Base-by-base conservation (phyloP, 2,113 vertebrate species). In the Colossoma macropomum region DNA sequence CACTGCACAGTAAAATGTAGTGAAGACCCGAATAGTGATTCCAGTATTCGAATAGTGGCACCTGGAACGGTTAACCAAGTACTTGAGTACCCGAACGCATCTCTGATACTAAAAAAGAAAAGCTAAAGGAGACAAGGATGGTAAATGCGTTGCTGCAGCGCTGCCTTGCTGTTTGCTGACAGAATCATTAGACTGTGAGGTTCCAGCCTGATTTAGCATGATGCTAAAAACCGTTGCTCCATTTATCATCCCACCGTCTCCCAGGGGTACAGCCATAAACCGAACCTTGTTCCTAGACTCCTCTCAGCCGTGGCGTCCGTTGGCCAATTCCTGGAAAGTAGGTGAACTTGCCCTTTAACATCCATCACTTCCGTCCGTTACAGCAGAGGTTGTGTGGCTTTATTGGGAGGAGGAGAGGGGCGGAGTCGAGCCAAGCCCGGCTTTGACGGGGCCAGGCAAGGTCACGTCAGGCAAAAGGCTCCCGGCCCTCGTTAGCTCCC, bases 401-500 rank as follows among this genome's bases (percentile, higher is more conserved):
- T 62, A 27, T 27, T 30, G 15, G 9, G 30, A 27, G 38, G n/a
- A 15, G 9, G 30, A 38, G 23, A 38, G n/a, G 41, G 4, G 48
- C 13, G 15, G 23, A 48, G 52, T 30, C 3, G 75, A 28, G 45
- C 59, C 9, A 16, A 62, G 41, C 32, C 54, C 9, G 66, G 71
- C 27, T 25, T 28, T 86, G 84, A 83, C 77, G 56, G 86, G 79
- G 75, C 62, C 50, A 73, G 60, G 68, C 77, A n/a, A 34, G 80
- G 77, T 70, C 84, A 74, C 79, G 74, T 87, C 84, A 85, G 77
- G 52, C 65, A 32, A 62, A 73, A 80, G 34, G 60, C 70, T 79
- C 38, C 41, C 48, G 72, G 38, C 59, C 34, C 78, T 88, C 77
- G 80, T 83, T 88, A 88, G 72, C 65, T 80, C 83, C 83, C 81